Evolutionary conservation across 2,113 vertebrate genomes (phyloP), one percentile per base, ranked within the genome.

Genomic region (Hypocryptadius cinnamomeus): DNA sequence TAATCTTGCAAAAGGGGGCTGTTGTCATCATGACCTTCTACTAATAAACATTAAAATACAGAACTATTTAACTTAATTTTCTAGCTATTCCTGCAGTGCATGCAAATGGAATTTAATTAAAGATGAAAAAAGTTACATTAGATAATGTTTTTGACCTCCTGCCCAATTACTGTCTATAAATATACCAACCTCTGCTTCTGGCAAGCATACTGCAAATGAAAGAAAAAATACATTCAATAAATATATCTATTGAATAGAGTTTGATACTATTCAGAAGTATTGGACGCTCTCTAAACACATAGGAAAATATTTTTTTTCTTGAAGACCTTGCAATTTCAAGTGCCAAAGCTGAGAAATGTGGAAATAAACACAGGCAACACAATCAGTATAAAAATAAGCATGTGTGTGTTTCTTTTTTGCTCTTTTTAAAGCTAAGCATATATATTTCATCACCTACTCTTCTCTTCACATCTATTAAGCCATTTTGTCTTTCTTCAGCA

Each of bases 61-160:
- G 59, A 95, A 60, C 40, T 93, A 92, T 97, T 96, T 97, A 94
- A 95, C 80, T 95, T 88, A 96, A 95, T 97, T 97, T 97, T 76
- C 48, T 81, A 70, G 47, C 73, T 97, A 89, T 93, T 96, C 87
- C 91, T 96, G 94, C 79, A 86, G n/a, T 79, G 84, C 81, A 94
- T 96, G 68, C 60, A 97, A 96, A 82, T 68, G 39, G 40, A 96
- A 97, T 96, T 97, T 95, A 96, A 98, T 97, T 97, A 97, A 96
- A 94, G 90, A 94, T 85, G 21, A 77, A 94, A 97, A 97, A 96
- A 82, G 30, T 93, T 94, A 76, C 90, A 96, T 96, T 93, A 82
- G 83, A 79, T 89, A 95, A 97, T 97, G 48, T 60, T 96, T 96
- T 96, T 95, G 87, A 96, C 85, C 88, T 95, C 65, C 56, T 95